Evolutionary conservation across 2,888 invertebrate species (phyloP), one percentile per base, ranked within the genome.

Genomic region (Bombyx huttoni): DNA sequence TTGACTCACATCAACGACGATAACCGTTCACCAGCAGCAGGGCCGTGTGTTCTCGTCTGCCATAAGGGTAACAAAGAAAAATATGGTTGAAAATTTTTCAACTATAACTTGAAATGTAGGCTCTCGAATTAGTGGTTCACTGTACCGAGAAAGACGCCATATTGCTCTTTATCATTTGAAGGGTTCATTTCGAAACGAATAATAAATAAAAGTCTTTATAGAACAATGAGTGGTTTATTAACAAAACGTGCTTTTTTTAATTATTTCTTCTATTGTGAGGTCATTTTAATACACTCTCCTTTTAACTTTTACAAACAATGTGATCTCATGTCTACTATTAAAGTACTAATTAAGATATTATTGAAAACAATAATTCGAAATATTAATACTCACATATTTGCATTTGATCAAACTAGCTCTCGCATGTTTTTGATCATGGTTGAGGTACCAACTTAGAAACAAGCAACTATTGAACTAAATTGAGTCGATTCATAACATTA

Each of bases 171-270:
- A 40, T 40, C 12, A 10, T 40, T 33, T 8, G 46, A 24, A 46
- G 12, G 13, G 3, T 12, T n/a, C 40, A 12, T 13, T 46, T 46
- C 24, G 46, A 33, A 7, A 13, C 46, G 49, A 52, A 46, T 49
- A 58, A 54, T 54, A 58, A 63, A 62, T 60, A 64, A 56, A 10
- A 56, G 33, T 52, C 52, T 52, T 54, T 59, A 67, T 76, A 65
- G 87, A 87, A 87, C 87, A 87, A 86, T 85, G 83, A 84, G 87
- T 87, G 87, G 85, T 87, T 86, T 87, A 87, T 82, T 87, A 86
- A 86, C 86, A 80, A 86, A 85, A 86, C 84, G 84, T 80, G 75
- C 78, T 73, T 54, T 47, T 48, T 62, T 68, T 78, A 79, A 78
- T 75, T 81, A 82, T 78, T 77, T 78, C 73, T 77, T 78, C 73